A percentile compares a stretch with the other conserved stretches of the same genome.
Evolutionary conservation across 2,888 invertebrate species (phyloP).

Genomic region (Cephonodes hylas): DNA sequence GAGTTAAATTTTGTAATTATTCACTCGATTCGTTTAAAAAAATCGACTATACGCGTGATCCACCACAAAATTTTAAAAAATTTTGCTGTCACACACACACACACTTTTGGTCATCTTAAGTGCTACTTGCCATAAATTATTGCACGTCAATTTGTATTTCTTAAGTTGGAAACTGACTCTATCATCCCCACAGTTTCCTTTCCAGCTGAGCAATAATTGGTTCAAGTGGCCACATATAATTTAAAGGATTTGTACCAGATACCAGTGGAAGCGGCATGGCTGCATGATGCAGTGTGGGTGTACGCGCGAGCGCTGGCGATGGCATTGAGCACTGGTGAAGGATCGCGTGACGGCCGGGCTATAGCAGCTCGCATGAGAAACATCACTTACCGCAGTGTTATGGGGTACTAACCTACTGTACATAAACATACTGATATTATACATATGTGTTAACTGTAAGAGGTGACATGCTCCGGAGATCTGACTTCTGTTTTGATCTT

Average conservation of each 20-base stretch:
- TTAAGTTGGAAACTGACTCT: no score
- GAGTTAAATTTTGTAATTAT: no score
- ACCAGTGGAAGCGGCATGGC: conserved; percentile 93
- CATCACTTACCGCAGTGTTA: conserved; percentile 89
- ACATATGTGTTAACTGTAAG: no score
- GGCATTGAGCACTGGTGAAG: conserved; percentile 84
- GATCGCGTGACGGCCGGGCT: conserved; percentile 90
- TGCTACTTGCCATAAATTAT: no score
- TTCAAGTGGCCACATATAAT: neutral
- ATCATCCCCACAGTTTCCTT: no score
- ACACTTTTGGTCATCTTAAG: neutral
- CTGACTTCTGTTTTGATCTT: no score
- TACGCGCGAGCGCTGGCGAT: conserved; percentile 91
- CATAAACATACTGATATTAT: no score
- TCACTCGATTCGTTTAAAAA: no score
- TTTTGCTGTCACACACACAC: no score
- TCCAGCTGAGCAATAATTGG: neutral
- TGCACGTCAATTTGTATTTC: no score
- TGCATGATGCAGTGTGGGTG: conserved; percentile 96
- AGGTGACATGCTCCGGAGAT: no score
- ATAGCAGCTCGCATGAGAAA: conserved; percentile 89
- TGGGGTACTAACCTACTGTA: conserved; percentile 84
- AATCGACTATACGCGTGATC: neutral
- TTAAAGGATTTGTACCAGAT: conserved; percentile 77
- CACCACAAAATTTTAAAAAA: neutral